A percentile compares a stretch with the other conserved stretches of the same genome.
Evolutionary conservation across 2,888 invertebrate genomes (phyloP).

Genomic region (Plagodis dolabraria): DNA sequence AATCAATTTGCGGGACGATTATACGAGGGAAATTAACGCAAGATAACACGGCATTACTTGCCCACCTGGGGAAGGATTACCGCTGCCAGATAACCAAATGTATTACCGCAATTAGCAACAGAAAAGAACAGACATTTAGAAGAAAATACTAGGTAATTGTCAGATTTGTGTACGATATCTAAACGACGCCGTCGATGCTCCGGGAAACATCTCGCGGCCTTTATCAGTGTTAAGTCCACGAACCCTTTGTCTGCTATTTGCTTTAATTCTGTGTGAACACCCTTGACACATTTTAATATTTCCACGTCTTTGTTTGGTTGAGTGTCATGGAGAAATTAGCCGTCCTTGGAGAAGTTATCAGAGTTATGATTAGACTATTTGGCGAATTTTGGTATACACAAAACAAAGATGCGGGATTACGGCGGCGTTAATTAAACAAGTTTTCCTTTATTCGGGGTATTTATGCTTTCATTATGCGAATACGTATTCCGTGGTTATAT

Average conservation of each 20-base stretch:
- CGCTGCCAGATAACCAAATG: constrained; percentile 71
- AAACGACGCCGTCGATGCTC: constrained; percentile 62
- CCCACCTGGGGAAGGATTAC: constrained; percentile 74
- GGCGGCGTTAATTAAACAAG: constrained; percentile 41
- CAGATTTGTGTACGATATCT: constrained; percentile 61
- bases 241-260: constrained; percentile 65
- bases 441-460: constrained; percentile 38
- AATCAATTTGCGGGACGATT: constrained; percentile 72
- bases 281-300: constrained; percentile 70
- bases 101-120: constrained; percentile 66
- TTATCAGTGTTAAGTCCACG: constrained; percentile 59
- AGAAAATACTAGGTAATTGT: constrained; percentile 57
- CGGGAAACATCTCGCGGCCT: constrained; percentile 58
- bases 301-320: constrained; percentile 59
- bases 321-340: constrained; percentile 56
- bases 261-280: constrained; percentile 47
- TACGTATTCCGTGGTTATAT: constrained; percentile 17
- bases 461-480: constrained; percentile 37
- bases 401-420: constrained; percentile 41
- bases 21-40: constrained; percentile 70
- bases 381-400: constrained; percentile 37
- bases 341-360: constrained; percentile 61
- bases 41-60: constrained; percentile 72
- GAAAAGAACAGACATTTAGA: constrained; percentile 67
- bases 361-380: constrained; percentile 50